These are phyloP conservation scores for Pegoplata infirma DNA, from an alignment of 2,888 invertebrate species.

Conservation along the genomic window DNA sequence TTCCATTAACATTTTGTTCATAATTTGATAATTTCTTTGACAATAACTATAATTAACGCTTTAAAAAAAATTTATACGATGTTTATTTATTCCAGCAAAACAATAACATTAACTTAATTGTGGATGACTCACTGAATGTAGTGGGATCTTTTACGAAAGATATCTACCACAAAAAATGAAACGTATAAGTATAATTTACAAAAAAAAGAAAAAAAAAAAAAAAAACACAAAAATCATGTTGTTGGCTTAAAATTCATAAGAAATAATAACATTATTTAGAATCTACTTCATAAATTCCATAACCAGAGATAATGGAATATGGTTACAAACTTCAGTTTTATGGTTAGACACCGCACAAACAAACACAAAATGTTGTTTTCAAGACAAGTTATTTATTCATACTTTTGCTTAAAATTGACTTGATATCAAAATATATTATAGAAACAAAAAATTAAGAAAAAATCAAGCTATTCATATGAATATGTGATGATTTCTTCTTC, in stretches of 20 bases:
- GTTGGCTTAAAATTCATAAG: slow-evolving; percentile 64
- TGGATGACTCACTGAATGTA: slow-evolving; percentile 27
- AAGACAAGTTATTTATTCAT: slow-evolving; percentile 36
- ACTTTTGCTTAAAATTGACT: slow-evolving; percentile 21
- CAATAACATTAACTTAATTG: not conserved
- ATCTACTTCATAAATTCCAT: slow-evolving; percentile 72
- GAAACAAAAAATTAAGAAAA: slow-evolving; percentile 13
- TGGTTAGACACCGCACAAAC: slow-evolving; percentile 16
- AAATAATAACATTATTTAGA: slow-evolving; percentile 74
- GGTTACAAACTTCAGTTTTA: slow-evolving; percentile 31
- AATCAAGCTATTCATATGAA: slow-evolving; percentile 34
- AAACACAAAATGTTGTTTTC: slow-evolving; percentile 44
- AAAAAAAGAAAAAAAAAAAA: not conserved
- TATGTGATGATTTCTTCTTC: slow-evolving; percentile 40
- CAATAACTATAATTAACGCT: slow-evolving; percentile 30
- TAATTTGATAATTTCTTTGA: not conserved
- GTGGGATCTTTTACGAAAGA: not conserved
- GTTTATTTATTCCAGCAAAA: slow-evolving; percentile 24
- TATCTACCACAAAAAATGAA: too few relatives aligned
- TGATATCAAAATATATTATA: slow-evolving; percentile 22
- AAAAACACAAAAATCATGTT: too few relatives aligned
- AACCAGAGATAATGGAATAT: slow-evolving; percentile 67
- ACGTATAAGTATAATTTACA: too few relatives aligned
- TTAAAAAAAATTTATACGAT: slow-evolving; percentile 19
- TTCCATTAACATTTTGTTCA: slow-evolving; percentile 25